Base-by-base conservation (phyloP, 2,113 vertebrate genomes). In the Rhizomys pruinosus region DNA sequence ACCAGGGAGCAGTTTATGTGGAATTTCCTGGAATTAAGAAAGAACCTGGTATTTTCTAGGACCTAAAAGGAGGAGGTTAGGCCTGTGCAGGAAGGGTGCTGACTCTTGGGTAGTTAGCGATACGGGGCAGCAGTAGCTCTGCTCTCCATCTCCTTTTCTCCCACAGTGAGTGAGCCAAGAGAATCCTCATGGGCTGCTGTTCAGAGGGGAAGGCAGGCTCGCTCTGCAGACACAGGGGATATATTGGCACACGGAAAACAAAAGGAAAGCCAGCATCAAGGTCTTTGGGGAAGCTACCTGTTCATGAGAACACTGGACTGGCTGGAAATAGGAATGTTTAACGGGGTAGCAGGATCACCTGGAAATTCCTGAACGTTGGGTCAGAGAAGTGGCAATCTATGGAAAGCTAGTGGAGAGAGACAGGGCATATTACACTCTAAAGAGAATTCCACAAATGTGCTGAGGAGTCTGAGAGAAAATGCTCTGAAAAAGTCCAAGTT, bases 391-490 rank as follows among this genome's bases (percentile, higher is more conserved):
- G 17, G 32, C 19, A 61, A 52, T 52, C 27, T 47, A 61, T 66
- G 32, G 63, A 57, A 92, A 89, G 68, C 15, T 34, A 77, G 37
- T 34, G 44, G 63, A 76, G 71, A 68, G 77, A n/a, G 59, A 68
- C 29, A 25, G 3, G 69, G 34, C 73, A 1, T 34, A 52, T 2
- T 39, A 3, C 16, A 32, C 44, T 12, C 47, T 52, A 42, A 69
- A 79, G 27, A 88, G 44, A 87, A 52, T 47, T 39, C 15, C n/a
- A 32, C 19, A 16, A 12, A n/a, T 88, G 42, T 52, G 82, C 69
- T 52, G 37, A 68, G 64, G 42, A 88, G 69, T 93, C 90, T 61
- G 77, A 71, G 64, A 93, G 32, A 42, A 44, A 64, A 1, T 52
- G 39, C 73, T 91, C 87, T 37, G 61, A 66, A 59, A 61, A 84